Percentiles rank a stretch among this genome's conserved stretches.
Evolutionary conservation across 2,888 invertebrate species (phyloP).

Genomic region (Caenorhabditis becei): DNA sequence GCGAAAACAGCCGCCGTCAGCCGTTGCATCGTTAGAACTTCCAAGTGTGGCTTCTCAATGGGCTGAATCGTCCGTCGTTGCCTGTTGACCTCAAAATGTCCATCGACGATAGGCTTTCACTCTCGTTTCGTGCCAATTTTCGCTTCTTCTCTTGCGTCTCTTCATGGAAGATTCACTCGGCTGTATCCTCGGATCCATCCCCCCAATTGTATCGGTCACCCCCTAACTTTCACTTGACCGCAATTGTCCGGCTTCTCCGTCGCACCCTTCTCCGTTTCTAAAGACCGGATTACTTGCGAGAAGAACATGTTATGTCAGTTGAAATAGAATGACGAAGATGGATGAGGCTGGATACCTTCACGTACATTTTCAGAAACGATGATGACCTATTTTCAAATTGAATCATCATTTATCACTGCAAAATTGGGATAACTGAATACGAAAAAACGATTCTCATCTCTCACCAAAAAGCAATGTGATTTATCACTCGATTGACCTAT

Average conservation of each 20-base stretch:
- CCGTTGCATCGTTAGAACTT: constrained; percentile 59
- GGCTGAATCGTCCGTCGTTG: constrained; percentile 48
- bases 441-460: constrained; percentile 6
- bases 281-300: constrained; percentile 43
- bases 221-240: constrained; percentile 55
- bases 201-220: constrained; percentile 37
- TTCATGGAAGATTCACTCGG: constrained; percentile 48
- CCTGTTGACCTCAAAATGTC: constrained; percentile 61
- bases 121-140: constrained; percentile 54
- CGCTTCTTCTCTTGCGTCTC: constrained; percentile 57
- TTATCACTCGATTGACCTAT: constrained; percentile 19
- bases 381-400: constrained; percentile 24
- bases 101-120: constrained; percentile 59
- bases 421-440: not conserved
- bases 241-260: constrained; percentile 38
- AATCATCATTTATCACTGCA: not conserved
- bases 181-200: constrained; percentile 49
- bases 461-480: not conserved
- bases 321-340: constrained; percentile 49
- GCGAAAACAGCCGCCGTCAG: constrained; percentile 55
- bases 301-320: constrained; percentile 20
- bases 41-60: constrained; percentile 64
- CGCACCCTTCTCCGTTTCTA: constrained; percentile 28
- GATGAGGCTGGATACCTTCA: constrained; percentile 24
- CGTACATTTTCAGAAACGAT: constrained; percentile 39